Evolutionary conservation across 92 coral and sea anemone genomes (phyloP).

Genomic region (Zoanthus solanderi): DNA sequence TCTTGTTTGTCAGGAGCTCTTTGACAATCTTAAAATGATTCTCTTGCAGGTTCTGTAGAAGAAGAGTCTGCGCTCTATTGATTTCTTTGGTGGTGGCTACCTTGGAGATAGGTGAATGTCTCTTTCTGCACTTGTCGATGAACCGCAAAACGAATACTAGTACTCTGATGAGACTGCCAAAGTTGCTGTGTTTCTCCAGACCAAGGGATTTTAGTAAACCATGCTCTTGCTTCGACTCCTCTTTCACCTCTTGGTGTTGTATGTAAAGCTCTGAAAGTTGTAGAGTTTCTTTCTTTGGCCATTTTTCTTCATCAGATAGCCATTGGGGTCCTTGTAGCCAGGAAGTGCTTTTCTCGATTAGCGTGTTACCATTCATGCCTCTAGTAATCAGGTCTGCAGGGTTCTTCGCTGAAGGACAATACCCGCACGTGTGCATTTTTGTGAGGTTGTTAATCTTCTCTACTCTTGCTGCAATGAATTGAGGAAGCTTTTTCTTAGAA

Average conservation of each 20-base stretch:
- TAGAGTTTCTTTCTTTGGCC: slow-evolving; percentile 24
- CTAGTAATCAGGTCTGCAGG: neutral
- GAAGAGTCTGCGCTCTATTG: slow-evolving; percentile 41
- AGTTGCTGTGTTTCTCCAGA: slow-evolving; percentile 34
- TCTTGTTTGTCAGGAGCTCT: slow-evolving; percentile 16
- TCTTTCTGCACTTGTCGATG: neutral
- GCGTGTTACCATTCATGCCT: neutral
- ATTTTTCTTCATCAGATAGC: too few relatives aligned
- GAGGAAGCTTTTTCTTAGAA: too few relatives aligned
- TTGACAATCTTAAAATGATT: slow-evolving; percentile 38
- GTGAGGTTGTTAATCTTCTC: slow-evolving; percentile 24
- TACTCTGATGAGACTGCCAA: slow-evolving; percentile 58
- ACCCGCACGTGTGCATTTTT: slow-evolving; percentile 35
- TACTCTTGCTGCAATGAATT: neutral
- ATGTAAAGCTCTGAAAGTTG: neutral
- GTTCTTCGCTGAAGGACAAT: slow-evolving; percentile 47
- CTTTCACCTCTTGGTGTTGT: neutral
- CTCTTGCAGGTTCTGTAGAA: slow-evolving; percentile 48
- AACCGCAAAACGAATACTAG: slow-evolving; percentile 60
- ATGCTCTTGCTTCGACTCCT: too few relatives aligned
- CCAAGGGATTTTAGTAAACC: too few relatives aligned
- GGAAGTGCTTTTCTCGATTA: slow-evolving; percentile 13
- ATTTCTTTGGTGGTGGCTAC: slow-evolving; percentile 47
- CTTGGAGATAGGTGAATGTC: neutral
- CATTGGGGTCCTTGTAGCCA: neutral